Percentiles rank a stretch among this genome's conserved stretches.
Evolutionary conservation across 2,113 vertebrate species (phyloP).

Genomic region (Crotalus tigris): DNA sequence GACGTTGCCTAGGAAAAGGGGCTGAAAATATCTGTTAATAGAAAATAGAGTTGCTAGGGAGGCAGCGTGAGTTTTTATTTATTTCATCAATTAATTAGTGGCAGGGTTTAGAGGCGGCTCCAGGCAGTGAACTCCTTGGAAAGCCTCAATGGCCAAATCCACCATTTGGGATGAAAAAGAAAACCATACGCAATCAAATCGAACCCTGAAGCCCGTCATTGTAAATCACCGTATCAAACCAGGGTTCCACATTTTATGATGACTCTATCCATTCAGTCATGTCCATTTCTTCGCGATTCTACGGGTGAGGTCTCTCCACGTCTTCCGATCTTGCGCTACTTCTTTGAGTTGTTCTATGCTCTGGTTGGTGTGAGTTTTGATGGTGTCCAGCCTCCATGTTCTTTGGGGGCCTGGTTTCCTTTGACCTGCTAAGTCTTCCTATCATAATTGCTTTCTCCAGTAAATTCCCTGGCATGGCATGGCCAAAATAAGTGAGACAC

Average conservation of each 20-base stretch:
- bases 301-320: too few species aligned
- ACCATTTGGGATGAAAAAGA: background rate
- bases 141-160: background rate
- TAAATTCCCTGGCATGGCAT: too few species aligned
- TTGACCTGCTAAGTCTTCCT: too few species aligned
- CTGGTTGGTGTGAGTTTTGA: too few species aligned
- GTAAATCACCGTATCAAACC: background rate
- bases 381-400: too few species aligned
- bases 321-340: too few species aligned
- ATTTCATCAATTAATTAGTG: background rate
- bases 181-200: accelerated
- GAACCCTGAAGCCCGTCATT: background rate
- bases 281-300: too few species aligned
- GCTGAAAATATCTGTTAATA: background rate
- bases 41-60: background rate
- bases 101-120: background rate
- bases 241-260: background rate
- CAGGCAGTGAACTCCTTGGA: background rate
- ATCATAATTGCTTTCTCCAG: too few species aligned
- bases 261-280: too few species aligned
- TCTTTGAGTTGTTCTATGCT: too few species aligned
- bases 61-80: background rate
- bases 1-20: background rate
- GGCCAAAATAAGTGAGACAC: too few species aligned
- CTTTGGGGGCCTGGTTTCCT: too few species aligned